phyloP scores from a whole-genome alignment of 1,140 invertebrate genomes.

The Drosophila sp. region DNA sequence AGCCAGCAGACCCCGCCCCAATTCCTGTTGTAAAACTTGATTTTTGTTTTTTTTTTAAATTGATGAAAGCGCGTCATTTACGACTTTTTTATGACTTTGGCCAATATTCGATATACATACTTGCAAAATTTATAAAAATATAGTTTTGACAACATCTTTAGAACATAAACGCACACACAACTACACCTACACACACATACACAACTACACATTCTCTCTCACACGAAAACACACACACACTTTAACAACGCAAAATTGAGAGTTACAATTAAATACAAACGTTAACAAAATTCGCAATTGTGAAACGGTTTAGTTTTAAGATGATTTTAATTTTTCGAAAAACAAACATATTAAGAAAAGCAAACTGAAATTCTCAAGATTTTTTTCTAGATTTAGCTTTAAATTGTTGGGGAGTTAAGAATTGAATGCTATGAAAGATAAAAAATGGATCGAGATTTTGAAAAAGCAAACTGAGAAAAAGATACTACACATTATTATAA shows the following conservation, averaged over 20 bases:
- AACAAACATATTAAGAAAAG: background rate
- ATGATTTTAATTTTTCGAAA: constrained; percentile 8
- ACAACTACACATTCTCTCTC: background rate
- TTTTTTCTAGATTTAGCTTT: constrained; percentile 39
- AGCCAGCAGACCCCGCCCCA: too few species aligned
- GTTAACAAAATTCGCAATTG: constrained; percentile 9
- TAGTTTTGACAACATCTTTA: too few species aligned
- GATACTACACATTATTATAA: constrained; percentile 32
- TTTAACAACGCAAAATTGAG: background rate
- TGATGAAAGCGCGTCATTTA: too few species aligned
- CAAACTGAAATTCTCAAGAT: constrained; percentile 28
- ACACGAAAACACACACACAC: background rate
- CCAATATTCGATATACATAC: background rate
- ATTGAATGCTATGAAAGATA: background rate
- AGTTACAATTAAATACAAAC: constrained; percentile 5
- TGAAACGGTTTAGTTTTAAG: constrained; percentile 6
- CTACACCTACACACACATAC: too few species aligned
- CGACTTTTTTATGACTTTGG: too few species aligned
- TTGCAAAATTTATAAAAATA: too few species aligned
- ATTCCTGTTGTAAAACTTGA: too few species aligned
- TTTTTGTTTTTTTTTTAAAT: too few species aligned
- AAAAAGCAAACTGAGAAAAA: constrained; percentile 23
- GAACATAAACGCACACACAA: too few species aligned
- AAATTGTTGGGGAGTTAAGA: constrained; percentile 38
- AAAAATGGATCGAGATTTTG: constrained; percentile 1